Base-by-base conservation (phyloP, 1,140 invertebrate genomes). In the Drosophila trapezifrons region DNA sequence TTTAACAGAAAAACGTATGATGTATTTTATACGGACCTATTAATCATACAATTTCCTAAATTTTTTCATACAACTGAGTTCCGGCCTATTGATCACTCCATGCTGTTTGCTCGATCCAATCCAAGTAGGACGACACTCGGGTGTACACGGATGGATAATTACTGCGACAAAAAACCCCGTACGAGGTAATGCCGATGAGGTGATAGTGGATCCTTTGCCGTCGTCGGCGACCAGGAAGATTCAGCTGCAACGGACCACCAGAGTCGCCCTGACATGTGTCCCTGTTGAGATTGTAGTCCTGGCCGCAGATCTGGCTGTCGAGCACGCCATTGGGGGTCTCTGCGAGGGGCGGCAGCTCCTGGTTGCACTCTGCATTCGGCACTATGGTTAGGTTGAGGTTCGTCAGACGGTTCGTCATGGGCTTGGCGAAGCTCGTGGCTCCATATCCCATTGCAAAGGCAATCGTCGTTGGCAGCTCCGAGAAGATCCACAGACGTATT, bases 71-170 rank as follows among this genome's bases (percentile, higher is more conserved):
- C 2, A 49, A 10, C 46, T 27, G 1, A 27, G 9, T 13, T 49
- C 12, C 17, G 17, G 13, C 1, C 17, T 52, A 35, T 12, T 35
- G 17, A n/a, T 62, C 37, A n/a, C 20, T 46, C 93, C 93, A 93
- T 13, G 92, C 82, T 29, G 87, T 75, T 8, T 63, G 70, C 69
- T 93, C 93, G 32, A 94, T 93, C 93, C 93, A 94, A 49, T 93
- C 92, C 13, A 94, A 49, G 65, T 91, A 94, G 4, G 89, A 87
- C 1, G 90, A 90, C 3, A 93, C 91, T 25, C 93, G 86, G 0
- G 93, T 93, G 54, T 94, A 94, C 8, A 94, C 92, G 7, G 93
- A 93, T 6, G 93, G 93, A 25, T 92, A 87, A 45, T 83, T 90
- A 46, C 80, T 84, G 47, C 92, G 92, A 38, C 93, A 93, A 25